Base-by-base conservation (phyloP, 2,113 vertebrate species). In the Sardina pilchardus region DNA sequence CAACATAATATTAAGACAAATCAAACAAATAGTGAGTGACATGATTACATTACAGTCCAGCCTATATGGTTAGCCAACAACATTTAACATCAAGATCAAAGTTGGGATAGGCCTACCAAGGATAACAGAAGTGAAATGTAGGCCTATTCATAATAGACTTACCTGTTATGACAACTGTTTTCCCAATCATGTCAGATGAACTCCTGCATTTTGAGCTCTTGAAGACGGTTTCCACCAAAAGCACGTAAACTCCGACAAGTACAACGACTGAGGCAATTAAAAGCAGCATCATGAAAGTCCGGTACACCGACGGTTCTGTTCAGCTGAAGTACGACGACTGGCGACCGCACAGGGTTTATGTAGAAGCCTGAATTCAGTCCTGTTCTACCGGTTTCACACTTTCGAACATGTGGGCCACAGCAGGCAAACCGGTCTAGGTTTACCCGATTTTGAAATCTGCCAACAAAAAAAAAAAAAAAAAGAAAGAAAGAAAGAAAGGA, bases 111-210 rank as follows among this genome's bases (percentile, higher is more conserved):
- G 21, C 7, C 59, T 24, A 9, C 6, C 24, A 42, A 42, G 4
- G n/a, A n/a, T n/a, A n/a, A n/a, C n/a, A n/a, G n/a, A n/a, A n/a
- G n/a, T n/a, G n/a, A 39, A 42, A 42, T 42, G 39, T n/a, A 26
- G 21, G 21, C 1, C 14, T 14, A 34, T 75, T 34, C 16, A 75
- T 17, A n/a, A 19, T 2, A 42, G 1, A 9, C 88, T 88, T 83
- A 94, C 93, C 94, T 84, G 94, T 94, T 84, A 94, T 91, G 4
- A 94, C 83, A 59, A 88, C 92, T 0, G 91, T 94, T 87, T 92
- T 94, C 0, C 92, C 93, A 0, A 36, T 87, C 85, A 94, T 86
- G 0, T 89, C 81, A 1, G 86, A 50, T 44, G 87, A 89, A 0
- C 92, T 92, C 82, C 82, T 90, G 75, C 93, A 93, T 24, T 12